These are phyloP conservation scores for Neocrepidodera transversa DNA, from an alignment of 2,888 invertebrate genomes.

Conservation along the genomic window DNA sequence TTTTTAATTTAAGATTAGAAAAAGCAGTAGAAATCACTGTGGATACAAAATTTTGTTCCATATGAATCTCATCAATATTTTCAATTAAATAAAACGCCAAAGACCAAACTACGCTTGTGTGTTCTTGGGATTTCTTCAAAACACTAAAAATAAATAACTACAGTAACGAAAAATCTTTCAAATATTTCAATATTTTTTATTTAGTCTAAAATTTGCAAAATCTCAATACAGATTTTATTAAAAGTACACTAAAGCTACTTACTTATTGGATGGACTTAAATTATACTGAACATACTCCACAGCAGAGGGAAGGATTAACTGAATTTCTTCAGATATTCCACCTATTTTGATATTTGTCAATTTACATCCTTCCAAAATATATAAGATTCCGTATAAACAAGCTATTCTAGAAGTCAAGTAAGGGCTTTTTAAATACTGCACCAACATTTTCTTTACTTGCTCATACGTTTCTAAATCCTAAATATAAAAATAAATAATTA, in stretches of 20 bases:
- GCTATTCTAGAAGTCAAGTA: constrained; percentile 69
- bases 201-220: too few species aligned
- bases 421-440: constrained; percentile 67
- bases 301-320: constrained; percentile 62
- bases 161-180: too few species aligned
- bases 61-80: constrained; percentile 70
- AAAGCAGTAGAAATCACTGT: constrained; percentile 66
- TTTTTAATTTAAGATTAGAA: constrained; percentile 13
- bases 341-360: constrained; percentile 60
- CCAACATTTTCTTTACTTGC: constrained; percentile 67
- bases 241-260: constrained; percentile 31
- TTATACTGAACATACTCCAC: constrained; percentile 65
- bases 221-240: background rate
- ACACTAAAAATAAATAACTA: constrained; percentile 46
- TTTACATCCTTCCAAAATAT: constrained; percentile 68
- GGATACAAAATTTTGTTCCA: constrained; percentile 66
- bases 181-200: too few species aligned
- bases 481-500: constrained; percentile 41
- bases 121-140: constrained; percentile 64
- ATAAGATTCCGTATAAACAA: constrained; percentile 71
- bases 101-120: constrained; percentile 76
- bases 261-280: constrained; percentile 58
- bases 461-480: constrained; percentile 68
- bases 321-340: constrained; percentile 62
- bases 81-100: constrained; percentile 79